Evolutionary conservation across 2,888 invertebrate species (phyloP).

Genomic region (Iphiclides podalirius): DNA sequence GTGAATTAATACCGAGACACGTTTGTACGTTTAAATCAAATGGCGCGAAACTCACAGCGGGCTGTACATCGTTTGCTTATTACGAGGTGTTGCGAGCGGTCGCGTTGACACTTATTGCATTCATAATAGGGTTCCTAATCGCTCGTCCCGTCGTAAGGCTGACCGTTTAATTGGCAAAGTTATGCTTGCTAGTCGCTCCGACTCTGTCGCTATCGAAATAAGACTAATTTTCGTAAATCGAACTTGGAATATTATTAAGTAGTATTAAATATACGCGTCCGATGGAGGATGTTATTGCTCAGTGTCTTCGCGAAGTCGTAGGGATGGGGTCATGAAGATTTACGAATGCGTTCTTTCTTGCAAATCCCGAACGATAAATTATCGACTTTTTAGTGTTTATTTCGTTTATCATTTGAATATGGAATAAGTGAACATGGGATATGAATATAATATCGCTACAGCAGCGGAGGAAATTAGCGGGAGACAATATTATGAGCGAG

Average conservation of each 20-base stretch:
- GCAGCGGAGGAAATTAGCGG: not conserved
- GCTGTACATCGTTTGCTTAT: conserved; percentile 43
- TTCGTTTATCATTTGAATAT: conserved; percentile 9
- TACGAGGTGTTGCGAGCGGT: conserved; percentile 26
- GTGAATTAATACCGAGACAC: conserved; percentile 64
- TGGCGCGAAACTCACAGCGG: conserved; percentile 55
- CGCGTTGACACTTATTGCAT: conserved; percentile 20
- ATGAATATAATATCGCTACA: not conserved
- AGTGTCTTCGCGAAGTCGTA: conserved; percentile 59
- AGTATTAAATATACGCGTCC: conserved; percentile 56
- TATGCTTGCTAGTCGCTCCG: conserved; percentile 26
- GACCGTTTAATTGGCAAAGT: conserved; percentile 29
- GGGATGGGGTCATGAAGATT: conserved; percentile 42
- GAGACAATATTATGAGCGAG: not conserved
- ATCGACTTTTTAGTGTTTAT: conserved; percentile 16
- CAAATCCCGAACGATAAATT: conserved; percentile 20
- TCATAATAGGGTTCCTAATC: conserved; percentile 29
- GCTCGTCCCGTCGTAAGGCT: conserved; percentile 22
- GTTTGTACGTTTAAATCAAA: conserved; percentile 65
- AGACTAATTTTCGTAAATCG: conserved; percentile 17
- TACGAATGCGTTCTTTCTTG: conserved; percentile 34
- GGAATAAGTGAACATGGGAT: not conserved
- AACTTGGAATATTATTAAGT: conserved; percentile 28
- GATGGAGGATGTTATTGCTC: conserved; percentile 66
- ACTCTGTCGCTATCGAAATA: conserved; percentile 24